A percentile compares a stretch with the other conserved stretches of the same genome.
Evolutionary conservation across 2,888 invertebrate species (phyloP).

Genomic region (Rugalucina vietnamica): DNA sequence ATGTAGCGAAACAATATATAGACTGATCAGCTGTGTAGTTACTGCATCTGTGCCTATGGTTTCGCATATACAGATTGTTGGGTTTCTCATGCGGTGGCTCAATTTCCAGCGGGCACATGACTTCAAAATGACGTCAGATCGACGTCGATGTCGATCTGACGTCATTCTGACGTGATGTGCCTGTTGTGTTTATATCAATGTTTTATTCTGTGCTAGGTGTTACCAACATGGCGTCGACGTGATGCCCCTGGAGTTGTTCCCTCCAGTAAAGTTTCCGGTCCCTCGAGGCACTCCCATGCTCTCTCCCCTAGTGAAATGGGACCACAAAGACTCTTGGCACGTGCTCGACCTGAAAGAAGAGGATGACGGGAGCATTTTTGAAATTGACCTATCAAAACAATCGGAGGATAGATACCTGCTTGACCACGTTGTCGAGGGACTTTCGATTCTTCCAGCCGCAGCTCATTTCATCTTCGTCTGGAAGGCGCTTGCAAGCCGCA

Average conservation of each 20-base stretch:
- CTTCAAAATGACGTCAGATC: no score
- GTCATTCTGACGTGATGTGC: no score
- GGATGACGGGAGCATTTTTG: slow-evolving; percentile 36
- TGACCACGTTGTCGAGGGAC: slow-evolving; percentile 94
- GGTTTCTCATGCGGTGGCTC: no score
- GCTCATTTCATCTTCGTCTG: slow-evolving; percentile 86
- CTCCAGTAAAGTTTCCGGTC: slow-evolving; percentile 89
- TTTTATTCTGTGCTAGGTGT: slow-evolving; percentile 85
- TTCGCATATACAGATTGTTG: no score
- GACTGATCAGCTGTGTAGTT: no score
- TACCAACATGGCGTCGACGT: slow-evolving; percentile 93
- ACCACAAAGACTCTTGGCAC: slow-evolving; percentile 93
- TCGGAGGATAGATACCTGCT: slow-evolving; percentile 86
- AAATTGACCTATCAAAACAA: slow-evolving; percentile 66
- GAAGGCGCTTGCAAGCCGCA: slow-evolving; percentile 84
- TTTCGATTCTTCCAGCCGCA: slow-evolving; percentile 95
- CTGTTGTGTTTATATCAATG: no score
- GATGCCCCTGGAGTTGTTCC: slow-evolving; percentile 90
- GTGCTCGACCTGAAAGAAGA: slow-evolving; percentile 68
- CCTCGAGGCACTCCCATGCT: slow-evolving; percentile 93
- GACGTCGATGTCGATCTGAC: no score
- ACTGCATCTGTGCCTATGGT: no score
- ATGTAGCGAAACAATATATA: no score
- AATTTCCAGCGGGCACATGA: no score
- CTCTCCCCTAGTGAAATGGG: slow-evolving; percentile 92